phyloP scores from a whole-genome alignment of 2,113 vertebrate genomes.

The Pseudopodoces humilis region DNA sequence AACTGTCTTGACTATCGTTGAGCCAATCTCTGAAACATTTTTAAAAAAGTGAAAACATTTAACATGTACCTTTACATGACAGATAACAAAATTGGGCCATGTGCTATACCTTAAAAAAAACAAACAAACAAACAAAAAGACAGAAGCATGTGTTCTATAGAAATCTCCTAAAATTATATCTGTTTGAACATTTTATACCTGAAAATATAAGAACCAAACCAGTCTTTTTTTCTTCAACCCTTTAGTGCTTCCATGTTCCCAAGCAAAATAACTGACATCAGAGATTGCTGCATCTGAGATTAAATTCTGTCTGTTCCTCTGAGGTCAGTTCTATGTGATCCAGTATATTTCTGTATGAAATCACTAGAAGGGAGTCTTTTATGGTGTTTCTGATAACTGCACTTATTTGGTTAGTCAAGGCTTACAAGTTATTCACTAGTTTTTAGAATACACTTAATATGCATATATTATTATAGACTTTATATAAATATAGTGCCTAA shows the following conservation, averaged over 20 bases:
- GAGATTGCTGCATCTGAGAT: not conserved
- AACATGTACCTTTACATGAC: not conserved
- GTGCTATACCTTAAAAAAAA: not conserved
- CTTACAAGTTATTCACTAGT: not conserved
- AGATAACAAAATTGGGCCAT: not conserved
- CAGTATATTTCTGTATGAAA: not conserved
- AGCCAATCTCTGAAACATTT: not conserved
- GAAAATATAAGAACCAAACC: not conserved
- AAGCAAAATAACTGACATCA: not conserved
- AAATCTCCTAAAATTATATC: not conserved
- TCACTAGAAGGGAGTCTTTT: not conserved
- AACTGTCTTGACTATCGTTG: not conserved
- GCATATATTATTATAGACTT: not conserved
- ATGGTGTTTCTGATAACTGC: not conserved
- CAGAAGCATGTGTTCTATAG: fast-evolving
- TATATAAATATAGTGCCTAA: not conserved
- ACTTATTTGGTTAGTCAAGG: not conserved
- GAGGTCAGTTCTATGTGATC: not conserved
- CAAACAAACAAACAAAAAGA: no score
- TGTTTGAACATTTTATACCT: not conserved
- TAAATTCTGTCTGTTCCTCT: not conserved
- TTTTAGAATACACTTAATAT: not conserved
- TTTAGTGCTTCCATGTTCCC: not conserved
- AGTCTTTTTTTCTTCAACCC: not conserved
- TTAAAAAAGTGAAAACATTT: not conserved